Evolutionary conservation across 2,797 vertebrate species (phyloP), one percentile per base, ranked within the genome.

Genomic region (Dromococcyx pavoninus): DNA sequence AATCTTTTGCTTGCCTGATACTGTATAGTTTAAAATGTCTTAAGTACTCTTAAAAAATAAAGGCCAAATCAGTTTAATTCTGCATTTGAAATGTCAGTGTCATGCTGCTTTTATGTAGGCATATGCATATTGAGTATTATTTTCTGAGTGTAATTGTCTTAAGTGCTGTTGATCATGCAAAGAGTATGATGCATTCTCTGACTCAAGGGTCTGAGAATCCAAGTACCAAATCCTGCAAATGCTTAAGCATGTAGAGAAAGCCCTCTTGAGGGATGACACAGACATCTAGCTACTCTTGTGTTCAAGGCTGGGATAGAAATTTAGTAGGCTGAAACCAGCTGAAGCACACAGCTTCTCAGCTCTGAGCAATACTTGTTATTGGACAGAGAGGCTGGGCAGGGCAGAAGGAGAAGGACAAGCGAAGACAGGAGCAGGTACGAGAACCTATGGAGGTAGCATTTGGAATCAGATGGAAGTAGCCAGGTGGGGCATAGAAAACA

Each of bases 31-130:
- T 93, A 72, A 94, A 88, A 87, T 67, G n/a, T 65, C 88, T 95
- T 86, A 91, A 95, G 92, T 41, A 73, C 74, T 91, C 89, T 87
- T 67, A 74, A 60, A 83, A 91, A 95, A 91, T 61, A 92, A 92
- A 93, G 69, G 80, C 81, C 41, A 74, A 95, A 95, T 96, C 84
- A 85, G 53, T 89, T 91, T 89, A 92, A 91, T 85, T 92, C 72
- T 87, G 48, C 61, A 80, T 89, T 85, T 89, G 67, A 93, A 93
- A 93, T 94, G 74, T 93, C 88, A 94, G 24, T 91, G 80, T 73
- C 80, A 89, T 64, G 84, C 91, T 95, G 91, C 77, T 95, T 91
- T 96, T 95, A 82, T 89, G 86, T 93, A 79, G 81, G 86, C 86
- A 89, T 77, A 71, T 94, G 72, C 78, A 77, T 80, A 85, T 54